Evolutionary conservation across 1,140 invertebrate species (phyloP).

Genomic region (Papilio xuthus): DNA sequence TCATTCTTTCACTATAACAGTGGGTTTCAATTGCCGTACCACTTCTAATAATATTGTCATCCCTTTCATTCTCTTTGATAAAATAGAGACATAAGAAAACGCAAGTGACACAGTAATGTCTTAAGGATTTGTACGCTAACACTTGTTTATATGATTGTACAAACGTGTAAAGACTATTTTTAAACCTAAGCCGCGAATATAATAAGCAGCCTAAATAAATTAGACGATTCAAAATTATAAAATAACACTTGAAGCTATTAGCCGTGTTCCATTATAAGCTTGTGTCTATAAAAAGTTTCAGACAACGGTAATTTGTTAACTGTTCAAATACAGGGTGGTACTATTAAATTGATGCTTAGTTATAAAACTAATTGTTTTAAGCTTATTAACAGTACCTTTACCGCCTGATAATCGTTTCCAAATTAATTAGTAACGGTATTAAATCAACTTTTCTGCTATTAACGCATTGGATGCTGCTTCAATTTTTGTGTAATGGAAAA

Average conservation of each 20-base stretch:
- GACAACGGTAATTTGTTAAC: neutral
- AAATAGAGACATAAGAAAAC: no score
- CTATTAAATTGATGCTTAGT: no score
- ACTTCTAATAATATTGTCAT: no score
- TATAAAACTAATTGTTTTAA: neutral
- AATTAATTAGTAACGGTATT: no score
- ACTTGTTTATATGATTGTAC: neutral
- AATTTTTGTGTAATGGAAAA: no score
- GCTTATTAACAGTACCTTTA: neutral
- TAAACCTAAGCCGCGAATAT: neutral
- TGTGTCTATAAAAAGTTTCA: conserved; percentile 5
- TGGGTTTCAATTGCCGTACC: no score
- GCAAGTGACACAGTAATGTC: neutral
- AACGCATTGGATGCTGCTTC: no score
- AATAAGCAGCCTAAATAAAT: conserved; percentile 4
- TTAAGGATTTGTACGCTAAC: neutral
- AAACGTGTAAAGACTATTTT: neutral
- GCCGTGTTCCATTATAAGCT: neutral
- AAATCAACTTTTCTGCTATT: no score
- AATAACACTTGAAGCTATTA: neutral
- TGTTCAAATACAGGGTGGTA: neutral
- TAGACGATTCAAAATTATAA: neutral
- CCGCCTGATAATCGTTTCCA: no score
- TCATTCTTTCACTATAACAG: conserved; percentile 15
- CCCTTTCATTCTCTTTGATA: no score